Evolutionary conservation across 92 coral and sea anemone species (phyloP).

Genomic region (Montipora capitata): DNA sequence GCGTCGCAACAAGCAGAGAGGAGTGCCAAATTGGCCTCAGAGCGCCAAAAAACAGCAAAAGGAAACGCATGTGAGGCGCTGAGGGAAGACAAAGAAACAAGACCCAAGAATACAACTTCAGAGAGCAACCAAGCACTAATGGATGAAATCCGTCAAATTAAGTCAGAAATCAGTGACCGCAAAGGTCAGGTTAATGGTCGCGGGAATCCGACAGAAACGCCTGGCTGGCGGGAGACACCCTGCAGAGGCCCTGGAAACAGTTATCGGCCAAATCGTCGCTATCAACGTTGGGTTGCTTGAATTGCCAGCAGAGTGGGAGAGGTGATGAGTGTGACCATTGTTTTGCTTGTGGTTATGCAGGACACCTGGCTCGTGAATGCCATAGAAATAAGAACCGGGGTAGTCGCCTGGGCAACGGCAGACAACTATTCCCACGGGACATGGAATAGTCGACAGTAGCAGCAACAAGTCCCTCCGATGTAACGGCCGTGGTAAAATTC

Average conservation of each 20-base stretch:
- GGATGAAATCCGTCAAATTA: conserved; percentile 51
- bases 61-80: background rate
- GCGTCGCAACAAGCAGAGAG: conserved; percentile 64
- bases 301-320: conserved; percentile 35
- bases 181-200: conserved; percentile 45
- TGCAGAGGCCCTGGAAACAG: conserved; percentile 21
- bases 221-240: conserved; percentile 15
- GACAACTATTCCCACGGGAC: conserved; percentile 69
- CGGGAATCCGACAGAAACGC: conserved; percentile 9
- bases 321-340: conserved; percentile 69
- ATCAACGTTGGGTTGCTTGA: conserved; percentile 42
- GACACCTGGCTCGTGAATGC: conserved; percentile 66
- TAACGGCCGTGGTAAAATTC: conserved; percentile 30
- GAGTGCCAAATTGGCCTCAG: conserved; percentile 57
- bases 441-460: conserved; percentile 54
- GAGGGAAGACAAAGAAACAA: background rate
- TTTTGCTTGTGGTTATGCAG: conserved; percentile 64
- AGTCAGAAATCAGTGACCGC: conserved; percentile 55
- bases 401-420: conserved; percentile 61
- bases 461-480: conserved; percentile 28
- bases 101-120: background rate
- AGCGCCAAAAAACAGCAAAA: background rate
- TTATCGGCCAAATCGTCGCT: conserved; percentile 11
- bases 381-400: conserved; percentile 1
- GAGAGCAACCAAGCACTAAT: conserved; percentile 38